A percentile compares a stretch with the other conserved stretches of the same genome.
Conservation (phyloP, 1,140 invertebrate species). For the Drosophila equinoxialis region DNA sequence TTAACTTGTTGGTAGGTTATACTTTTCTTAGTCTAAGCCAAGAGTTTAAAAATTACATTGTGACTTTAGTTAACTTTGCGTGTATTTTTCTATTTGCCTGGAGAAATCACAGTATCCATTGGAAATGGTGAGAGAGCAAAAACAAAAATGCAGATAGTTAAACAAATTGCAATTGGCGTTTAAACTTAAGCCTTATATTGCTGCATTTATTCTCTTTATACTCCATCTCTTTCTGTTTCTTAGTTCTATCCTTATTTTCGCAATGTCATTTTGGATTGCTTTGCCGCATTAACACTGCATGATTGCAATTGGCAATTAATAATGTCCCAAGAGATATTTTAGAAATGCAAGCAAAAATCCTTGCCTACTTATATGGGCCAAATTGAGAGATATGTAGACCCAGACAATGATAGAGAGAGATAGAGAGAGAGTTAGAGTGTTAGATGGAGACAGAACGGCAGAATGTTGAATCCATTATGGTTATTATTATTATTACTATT, state of each 20-base stretch:
- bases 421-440: background rate
- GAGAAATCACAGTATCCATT: constrained; percentile 48
- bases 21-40: too few relatives aligned
- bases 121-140: background rate
- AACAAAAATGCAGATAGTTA: background rate
- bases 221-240: background rate
- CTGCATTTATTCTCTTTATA: background rate
- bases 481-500: constrained; percentile 45
- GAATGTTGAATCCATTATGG: constrained; percentile 41
- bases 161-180: background rate
- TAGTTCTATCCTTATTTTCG: background rate
- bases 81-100: constrained; percentile 40
- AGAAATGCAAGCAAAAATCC: constrained; percentile 35
- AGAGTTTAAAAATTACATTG: background rate
- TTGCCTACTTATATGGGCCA: constrained; percentile 43
- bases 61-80: constrained; percentile 6
- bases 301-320: constrained; percentile 66
- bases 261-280: constrained; percentile 4
- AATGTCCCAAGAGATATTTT: constrained; percentile 32
- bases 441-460: constrained; percentile 32
- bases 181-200: background rate
- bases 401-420: background rate
- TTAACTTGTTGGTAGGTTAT: too few relatives aligned
- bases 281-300: constrained; percentile 29
- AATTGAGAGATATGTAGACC: background rate